Evolutionary conservation across 2,797 vertebrate species (phyloP).

Genomic region (Sebastes steindachneri): DNA sequence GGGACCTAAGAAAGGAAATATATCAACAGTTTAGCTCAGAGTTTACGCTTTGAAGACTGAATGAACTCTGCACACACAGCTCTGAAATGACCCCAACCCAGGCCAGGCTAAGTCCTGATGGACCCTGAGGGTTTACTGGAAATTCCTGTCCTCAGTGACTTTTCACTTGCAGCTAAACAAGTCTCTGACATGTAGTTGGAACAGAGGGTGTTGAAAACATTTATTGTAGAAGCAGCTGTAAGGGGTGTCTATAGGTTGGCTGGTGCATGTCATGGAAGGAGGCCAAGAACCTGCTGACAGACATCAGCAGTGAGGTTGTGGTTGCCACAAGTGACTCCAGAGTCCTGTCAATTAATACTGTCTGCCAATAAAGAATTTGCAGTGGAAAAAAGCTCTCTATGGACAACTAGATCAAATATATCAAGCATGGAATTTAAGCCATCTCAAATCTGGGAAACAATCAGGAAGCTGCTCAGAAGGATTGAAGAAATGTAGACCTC

Average conservation of each 20-base stretch:
- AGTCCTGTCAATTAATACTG: neutral
- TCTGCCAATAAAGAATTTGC: neutral
- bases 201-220: neutral
- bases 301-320: neutral
- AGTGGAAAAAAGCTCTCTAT: neutral
- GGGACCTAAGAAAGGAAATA: conserved; percentile 51
- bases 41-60: neutral
- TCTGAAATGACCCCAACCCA: neutral
- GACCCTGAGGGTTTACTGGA: neutral
- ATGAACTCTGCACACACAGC: neutral
- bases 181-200: neutral
- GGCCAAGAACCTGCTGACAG: neutral
- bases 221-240: neutral
- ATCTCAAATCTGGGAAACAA: neutral
- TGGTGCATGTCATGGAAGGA: neutral
- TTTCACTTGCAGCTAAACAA: too few relatives aligned
- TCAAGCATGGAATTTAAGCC: too few relatives aligned
- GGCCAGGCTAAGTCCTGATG: neutral
- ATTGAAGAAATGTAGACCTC: neutral
- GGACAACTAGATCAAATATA: neutral
- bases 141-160: neutral
- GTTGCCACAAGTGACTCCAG: neutral
- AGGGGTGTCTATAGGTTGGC: neutral
- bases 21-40: neutral
- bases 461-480: neutral